phyloP scores from a whole-genome alignment of 2,888 invertebrate genomes.

The Sabatieria punctata region DNA sequence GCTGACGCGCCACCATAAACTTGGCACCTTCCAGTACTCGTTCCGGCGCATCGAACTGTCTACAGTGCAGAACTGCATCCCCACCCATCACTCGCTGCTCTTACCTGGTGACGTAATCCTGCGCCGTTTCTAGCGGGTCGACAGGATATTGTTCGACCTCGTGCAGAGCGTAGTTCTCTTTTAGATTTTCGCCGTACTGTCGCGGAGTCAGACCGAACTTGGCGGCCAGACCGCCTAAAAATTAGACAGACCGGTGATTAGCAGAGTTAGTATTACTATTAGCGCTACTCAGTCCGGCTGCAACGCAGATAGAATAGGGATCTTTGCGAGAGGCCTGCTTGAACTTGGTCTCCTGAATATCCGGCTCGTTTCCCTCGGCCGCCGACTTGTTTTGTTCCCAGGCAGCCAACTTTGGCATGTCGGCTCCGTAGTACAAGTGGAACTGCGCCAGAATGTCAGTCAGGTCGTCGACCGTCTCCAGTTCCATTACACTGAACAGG shows the following conservation, averaged over 20 bases:
- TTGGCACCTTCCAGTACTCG: slow-evolving; percentile 75
- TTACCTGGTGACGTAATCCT: slow-evolving; percentile 44
- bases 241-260: slow-evolving; percentile 17
- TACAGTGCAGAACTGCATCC: slow-evolving; percentile 2
- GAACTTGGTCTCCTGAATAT: slow-evolving; percentile 41
- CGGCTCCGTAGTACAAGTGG: slow-evolving; percentile 66
- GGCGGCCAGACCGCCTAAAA: slow-evolving; percentile 58
- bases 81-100: background rate
- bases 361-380: slow-evolving; percentile 35
- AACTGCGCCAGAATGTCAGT: slow-evolving; percentile 86
- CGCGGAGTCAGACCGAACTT: slow-evolving; percentile 82
- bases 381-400: slow-evolving; percentile 15
- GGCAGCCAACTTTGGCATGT: slow-evolving; percentile 33
- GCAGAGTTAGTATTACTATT: background rate
- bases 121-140: slow-evolving; percentile 64
- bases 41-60: slow-evolving; percentile 50
- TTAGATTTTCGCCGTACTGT: slow-evolving; percentile 84
- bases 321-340: slow-evolving; percentile 72
- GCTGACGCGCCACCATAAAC: slow-evolving; percentile 81
- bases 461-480: slow-evolving; percentile 72
- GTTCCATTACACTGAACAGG: slow-evolving; percentile 43
- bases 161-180: slow-evolving; percentile 82
- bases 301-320: slow-evolving; percentile 60
- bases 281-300: background rate
- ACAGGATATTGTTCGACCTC: slow-evolving; percentile 79